A percentile compares a stretch with the other conserved stretches of the same genome.
phyloP scores from a whole-genome alignment of 2,888 invertebrate genomes.

The Nebria salina region DNA sequence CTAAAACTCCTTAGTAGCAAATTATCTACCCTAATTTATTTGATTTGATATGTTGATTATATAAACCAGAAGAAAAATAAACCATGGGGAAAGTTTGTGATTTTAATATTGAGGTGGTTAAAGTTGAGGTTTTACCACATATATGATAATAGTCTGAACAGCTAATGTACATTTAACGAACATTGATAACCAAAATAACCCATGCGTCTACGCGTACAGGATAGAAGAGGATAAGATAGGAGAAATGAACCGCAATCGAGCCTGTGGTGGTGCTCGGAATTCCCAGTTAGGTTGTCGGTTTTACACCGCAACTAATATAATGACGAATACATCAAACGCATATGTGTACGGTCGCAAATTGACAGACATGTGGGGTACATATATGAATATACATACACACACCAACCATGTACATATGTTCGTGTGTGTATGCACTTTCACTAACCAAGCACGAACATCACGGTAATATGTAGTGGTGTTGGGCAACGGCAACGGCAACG shows the following conservation, averaged over 20 bases:
- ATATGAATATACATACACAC: not conserved
- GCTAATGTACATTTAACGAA: not conserved
- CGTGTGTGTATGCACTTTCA: conserved; percentile 19
- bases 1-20: too few species aligned
- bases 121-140: too few species aligned
- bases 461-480: conserved; percentile 14
- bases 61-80: too few species aligned
- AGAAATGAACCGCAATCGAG: not conserved
- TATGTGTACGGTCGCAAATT: not conserved
- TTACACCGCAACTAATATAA: not conserved
- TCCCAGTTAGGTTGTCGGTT: conserved; percentile 13
- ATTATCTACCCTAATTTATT: too few species aligned
- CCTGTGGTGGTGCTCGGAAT: not conserved
- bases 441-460: conserved; percentile 3
- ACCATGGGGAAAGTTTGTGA: too few species aligned
- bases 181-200: not conserved
- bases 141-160: too few species aligned
- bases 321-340: conserved; percentile 9
- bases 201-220: not conserved
- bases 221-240: not conserved
- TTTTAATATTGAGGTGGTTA: too few species aligned
- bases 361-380: not conserved
- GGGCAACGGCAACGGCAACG: conserved; percentile 1
- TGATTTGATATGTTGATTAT: too few species aligned
- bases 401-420: not conserved